These are phyloP conservation scores for Drosophila rhopaloa DNA, from an alignment of 1,140 invertebrate species.

Conservation along the genomic window DNA sequence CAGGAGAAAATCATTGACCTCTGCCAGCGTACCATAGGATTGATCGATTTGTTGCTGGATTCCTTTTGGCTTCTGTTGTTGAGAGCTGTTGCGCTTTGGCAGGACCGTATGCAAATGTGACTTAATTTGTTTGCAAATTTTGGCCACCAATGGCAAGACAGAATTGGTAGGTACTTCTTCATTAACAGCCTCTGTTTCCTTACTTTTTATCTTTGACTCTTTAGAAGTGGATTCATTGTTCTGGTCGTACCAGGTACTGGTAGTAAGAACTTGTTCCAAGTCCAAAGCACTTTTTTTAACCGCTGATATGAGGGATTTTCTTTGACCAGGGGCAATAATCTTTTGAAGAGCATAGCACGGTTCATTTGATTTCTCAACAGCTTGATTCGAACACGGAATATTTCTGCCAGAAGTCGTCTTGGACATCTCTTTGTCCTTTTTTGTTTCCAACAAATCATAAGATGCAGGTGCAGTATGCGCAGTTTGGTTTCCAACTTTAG, in stretches of 20 bases:
- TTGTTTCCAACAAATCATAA: background rate
- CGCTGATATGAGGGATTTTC: background rate
- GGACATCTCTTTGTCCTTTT: background rate
- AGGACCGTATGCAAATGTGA: background rate
- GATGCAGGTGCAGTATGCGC: background rate
- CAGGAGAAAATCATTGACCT: background rate
- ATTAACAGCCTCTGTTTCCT: background rate
- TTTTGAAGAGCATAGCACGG: background rate
- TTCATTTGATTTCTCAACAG: background rate
- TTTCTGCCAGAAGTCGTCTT: background rate
- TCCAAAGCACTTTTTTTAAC: background rate
- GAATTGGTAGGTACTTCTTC: background rate
- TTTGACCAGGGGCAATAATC: background rate
- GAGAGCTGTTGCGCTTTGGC: background rate
- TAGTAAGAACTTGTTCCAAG: background rate
- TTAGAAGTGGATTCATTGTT: background rate
- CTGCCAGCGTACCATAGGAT: no score
- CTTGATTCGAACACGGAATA: background rate
- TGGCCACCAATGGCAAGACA: background rate
- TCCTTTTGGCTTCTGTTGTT: background rate
- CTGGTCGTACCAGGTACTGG: background rate
- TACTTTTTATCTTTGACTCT: background rate
- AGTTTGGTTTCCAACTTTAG: background rate
- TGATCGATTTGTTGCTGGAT: background rate
- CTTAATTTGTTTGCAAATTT: conserved; percentile 19